Evolutionary conservation across 2,888 invertebrate species (phyloP), one percentile per base, ranked within the genome.

Genomic region (Tillus elongatus): DNA sequence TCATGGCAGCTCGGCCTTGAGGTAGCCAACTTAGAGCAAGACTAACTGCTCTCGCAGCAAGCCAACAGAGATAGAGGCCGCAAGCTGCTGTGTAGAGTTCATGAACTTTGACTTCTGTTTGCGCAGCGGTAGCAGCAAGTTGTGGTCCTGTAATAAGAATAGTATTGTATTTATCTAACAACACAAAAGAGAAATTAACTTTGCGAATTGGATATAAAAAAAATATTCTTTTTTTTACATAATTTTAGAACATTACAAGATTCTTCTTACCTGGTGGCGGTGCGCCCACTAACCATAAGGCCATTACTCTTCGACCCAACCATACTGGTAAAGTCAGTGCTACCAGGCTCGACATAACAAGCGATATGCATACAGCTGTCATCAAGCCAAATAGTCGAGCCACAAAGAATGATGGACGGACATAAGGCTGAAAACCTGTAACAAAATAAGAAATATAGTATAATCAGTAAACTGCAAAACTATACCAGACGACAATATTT

Each of bases 71-170:
- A 67, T 97, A 98, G 46, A 92, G 82, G 3, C 97, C 83, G 59
- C 87, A 87, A 0, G 95, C 92, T 0, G 92, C 89, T 0, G 96
- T 96, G 62, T 98, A 97, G 3, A 97, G 67, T 66, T 97, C 97
- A 63, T 97, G 96, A 0, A 95, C 87, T 56, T 51, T 69, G 35
- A 48, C 61, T 46, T 56, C 56, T n/a, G n/a, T n/a, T n/a, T n/a
- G n/a, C 4, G 53, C 47, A 13, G 43, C 24, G 14, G 37, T 40
- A 9, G 53, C 47, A 16, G 19, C 9, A 13, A 63, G 56, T 43
- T 62, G 61, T 1, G 62, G 60, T 8, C 56, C n/a, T n/a, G n/a
- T n/a, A n/a, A n/a, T n/a, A n/a, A n/a, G n/a, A n/a, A n/a, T n/a
- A n/a, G n/a, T n/a, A n/a, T n/a, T n/a, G n/a, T n/a, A n/a, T n/a